Conservation (phyloP, 64 coral and sea anemone genomes). For the Actinia equina region DNA sequence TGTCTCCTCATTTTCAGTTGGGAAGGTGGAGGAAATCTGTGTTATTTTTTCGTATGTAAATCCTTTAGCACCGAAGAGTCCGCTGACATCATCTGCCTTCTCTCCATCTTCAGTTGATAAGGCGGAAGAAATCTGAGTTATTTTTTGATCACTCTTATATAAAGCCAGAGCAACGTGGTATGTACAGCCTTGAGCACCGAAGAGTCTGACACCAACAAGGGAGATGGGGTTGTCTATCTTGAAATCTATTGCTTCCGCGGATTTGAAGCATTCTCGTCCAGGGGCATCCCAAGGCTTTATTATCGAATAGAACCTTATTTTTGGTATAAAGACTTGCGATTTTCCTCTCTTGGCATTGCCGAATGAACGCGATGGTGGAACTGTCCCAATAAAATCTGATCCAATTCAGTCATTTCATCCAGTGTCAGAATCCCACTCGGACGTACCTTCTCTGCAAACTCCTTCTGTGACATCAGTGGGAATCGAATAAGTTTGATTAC, state of each 20-base stretch:
- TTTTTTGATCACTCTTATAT: too few species aligned
- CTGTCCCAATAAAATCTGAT: not conserved
- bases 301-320: not conserved
- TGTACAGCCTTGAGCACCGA: not conserved
- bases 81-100: too few species aligned
- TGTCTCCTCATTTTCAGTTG: too few species aligned
- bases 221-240: not conserved
- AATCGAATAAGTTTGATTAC: conserved; percentile 19
- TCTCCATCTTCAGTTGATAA: too few species aligned
- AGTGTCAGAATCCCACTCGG: not conserved
- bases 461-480: not conserved
- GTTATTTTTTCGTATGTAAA: not conserved
- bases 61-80: too few species aligned
- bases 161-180: too few species aligned
- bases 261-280: too few species aligned
- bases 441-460: not conserved
- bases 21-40: not conserved
- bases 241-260: not conserved
- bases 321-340: too few species aligned
- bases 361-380: not conserved
- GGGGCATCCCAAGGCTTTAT: too few species aligned
- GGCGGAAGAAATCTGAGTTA: too few species aligned
- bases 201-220: not conserved
- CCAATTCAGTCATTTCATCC: not conserved
- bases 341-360: not conserved